A percentile compares a stretch with the other conserved stretches of the same genome.
Conservation (phyloP, 2,888 invertebrate genomes). For the Pandemis corylana region DNA sequence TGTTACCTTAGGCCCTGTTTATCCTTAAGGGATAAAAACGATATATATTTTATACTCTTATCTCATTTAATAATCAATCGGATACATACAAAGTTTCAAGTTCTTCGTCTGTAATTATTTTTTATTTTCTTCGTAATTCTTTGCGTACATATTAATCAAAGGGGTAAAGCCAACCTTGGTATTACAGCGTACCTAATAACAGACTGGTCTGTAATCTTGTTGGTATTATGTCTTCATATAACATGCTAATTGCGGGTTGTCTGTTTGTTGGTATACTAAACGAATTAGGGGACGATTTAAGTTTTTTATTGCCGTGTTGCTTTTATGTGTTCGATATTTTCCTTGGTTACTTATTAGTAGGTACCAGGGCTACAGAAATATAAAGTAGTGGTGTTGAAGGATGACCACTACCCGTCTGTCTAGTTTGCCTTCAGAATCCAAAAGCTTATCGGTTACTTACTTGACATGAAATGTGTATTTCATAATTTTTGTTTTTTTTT, state of each 20-base stretch:
- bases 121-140: conserved; percentile 3
- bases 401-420: no score
- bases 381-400: no score
- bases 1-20: no score
- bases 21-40: no score
- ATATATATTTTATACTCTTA: no score
- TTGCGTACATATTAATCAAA: not conserved
- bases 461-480: no score
- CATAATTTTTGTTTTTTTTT: no score
- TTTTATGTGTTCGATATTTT: not conserved
- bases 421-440: no score
- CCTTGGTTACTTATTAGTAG: not conserved
- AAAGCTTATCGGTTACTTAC: no score
- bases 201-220: not conserved
- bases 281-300: not conserved
- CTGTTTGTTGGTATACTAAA: not conserved
- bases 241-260: not conserved
- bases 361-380: no score
- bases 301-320: not conserved
- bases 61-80: not conserved
- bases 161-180: not conserved
- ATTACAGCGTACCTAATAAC: not conserved
- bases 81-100: not conserved
- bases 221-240: not conserved
- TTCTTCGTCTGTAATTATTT: not conserved